Base-by-base conservation (phyloP, 1,140 invertebrate species). In the Psix sp. region DNA sequence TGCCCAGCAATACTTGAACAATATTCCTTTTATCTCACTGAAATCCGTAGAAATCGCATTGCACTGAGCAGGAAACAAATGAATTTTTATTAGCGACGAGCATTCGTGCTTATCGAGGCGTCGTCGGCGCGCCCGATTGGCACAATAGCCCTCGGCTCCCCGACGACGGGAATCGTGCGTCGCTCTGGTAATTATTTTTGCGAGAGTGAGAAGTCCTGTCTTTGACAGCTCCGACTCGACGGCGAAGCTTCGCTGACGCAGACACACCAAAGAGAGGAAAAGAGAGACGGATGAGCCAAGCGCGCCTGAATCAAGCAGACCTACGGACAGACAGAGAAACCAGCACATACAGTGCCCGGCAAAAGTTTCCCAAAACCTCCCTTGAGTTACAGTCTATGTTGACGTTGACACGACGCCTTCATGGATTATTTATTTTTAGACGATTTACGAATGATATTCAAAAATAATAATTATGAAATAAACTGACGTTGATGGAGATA, bases 161-260 rank as follows among this genome's bases (percentile, higher is more conserved):
- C 60, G 56, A 65, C 74, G 74, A 72, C 74, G 63, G 52, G 57
- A 43, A 68, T 73, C 74, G 68, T 73, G 74, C 63, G 74, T 65
- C 65, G 54, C 70, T 76, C 76, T 75, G 79, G 81, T 85, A 86
- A 85, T 86, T 86, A 86, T 85, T 86, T 85, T 86, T 84, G 77
- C 77, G 77, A 78, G 82, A 82, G 78, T 79, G 81, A 82, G 82
- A 81, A 81, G 68, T 73, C 51, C 84, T 84, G 84, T 56, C 72
- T 76, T 57, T 86, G 84, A 86, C 83, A 86, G 84, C 65, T 66
- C 57, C 76, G 65, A 73, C 80, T 73, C 71, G 66, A 63, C 57
- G 65, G 62, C 60, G 72, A 60, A 67, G 67, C 70, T 75, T 45
- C 46, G 66, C 66, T 77, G 71, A 77, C 70, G 73, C 70, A 74